Conservation (phyloP, 2,113 vertebrate genomes). For the Clinocottus analis region DNA sequence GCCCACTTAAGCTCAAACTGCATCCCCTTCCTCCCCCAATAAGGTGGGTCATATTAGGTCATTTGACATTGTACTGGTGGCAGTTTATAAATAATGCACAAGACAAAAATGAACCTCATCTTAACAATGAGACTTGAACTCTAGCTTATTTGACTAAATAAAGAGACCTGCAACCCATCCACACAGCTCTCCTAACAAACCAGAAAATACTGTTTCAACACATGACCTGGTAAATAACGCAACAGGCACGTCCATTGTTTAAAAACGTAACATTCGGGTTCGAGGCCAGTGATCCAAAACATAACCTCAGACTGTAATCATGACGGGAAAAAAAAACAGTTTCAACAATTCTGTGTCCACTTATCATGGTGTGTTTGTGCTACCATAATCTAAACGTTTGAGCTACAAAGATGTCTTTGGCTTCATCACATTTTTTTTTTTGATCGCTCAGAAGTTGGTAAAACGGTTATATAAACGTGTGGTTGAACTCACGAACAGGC, state of each 20-base stretch:
- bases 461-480: constrained; percentile 7
- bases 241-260: constrained; percentile 64
- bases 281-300: constrained; percentile 41
- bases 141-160: constrained; percentile 29
- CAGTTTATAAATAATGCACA: constrained; percentile 36
- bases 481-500: constrained; percentile 19
- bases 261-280: constrained; percentile 68
- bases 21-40: neutral
- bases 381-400: constrained; percentile 26
- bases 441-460: constrained; percentile 8
- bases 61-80: constrained; percentile 26
- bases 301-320: constrained; percentile 41
- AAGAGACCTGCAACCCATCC: neutral
- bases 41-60: constrained; percentile 1
- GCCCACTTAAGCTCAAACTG: neutral
- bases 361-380: constrained; percentile 28
- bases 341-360: constrained; percentile 54
- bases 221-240: constrained; percentile 50
- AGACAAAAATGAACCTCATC: constrained; percentile 8
- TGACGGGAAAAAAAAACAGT: constrained; percentile 15
- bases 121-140: constrained; percentile 33
- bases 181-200: constrained; percentile 40
- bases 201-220: constrained; percentile 50
- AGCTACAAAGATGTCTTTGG: constrained; percentile 67
- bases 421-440: constrained; percentile 47